A percentile compares a stretch with the other conserved stretches of the same genome.
Evolutionary conservation across 2,888 invertebrate species (phyloP).

Genomic region (Willowsia nigromaculata): DNA sequence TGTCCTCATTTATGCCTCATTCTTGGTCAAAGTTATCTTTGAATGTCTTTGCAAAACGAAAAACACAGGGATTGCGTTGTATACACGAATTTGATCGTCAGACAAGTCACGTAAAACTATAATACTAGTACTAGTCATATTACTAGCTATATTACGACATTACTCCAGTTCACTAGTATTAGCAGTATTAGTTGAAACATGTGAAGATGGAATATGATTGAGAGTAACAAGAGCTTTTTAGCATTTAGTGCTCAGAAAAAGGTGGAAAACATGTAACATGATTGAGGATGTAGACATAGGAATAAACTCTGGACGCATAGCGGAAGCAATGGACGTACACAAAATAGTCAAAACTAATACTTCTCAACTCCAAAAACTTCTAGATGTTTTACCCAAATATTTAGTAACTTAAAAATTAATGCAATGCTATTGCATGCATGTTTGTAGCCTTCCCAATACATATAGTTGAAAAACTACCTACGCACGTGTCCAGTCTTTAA

Average conservation of each 20-base stretch:
- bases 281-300: neutral
- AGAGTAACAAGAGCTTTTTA: neutral
- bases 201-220: neutral
- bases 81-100: neutral
- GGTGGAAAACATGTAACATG: neutral
- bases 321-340: too few relatives aligned
- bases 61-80: neutral
- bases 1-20: too few relatives aligned
- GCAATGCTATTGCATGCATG: too few relatives aligned
- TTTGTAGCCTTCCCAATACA: too few relatives aligned
- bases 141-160: neutral
- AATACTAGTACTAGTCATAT: neutral
- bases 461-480: too few relatives aligned
- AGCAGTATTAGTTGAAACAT: too few relatives aligned
- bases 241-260: neutral
- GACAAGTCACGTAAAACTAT: constrained; percentile 14
- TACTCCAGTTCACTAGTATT: neutral
- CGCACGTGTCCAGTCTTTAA: too few relatives aligned
- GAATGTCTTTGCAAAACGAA: neutral
- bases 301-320: too few relatives aligned
- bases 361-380: too few relatives aligned
- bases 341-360: too few relatives aligned
- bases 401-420: too few relatives aligned
- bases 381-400: too few relatives aligned
- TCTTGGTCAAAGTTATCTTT: neutral